phyloP scores from a whole-genome alignment of 2,113 vertebrate genomes.

The Tonatia bakeri region DNA sequence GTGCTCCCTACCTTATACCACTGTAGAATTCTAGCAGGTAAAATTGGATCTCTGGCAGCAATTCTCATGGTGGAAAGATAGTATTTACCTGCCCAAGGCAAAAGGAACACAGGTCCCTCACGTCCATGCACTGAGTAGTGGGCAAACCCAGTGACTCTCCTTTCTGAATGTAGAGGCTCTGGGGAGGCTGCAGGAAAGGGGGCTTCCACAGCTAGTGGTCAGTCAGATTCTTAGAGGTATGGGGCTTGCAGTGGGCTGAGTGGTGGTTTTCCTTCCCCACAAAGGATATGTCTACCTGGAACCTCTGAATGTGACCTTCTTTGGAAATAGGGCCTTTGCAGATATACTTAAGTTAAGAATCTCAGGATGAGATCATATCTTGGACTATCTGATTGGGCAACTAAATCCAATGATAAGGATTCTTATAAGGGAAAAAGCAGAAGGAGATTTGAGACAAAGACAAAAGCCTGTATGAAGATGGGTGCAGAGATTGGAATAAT shows the following conservation, averaged over 20 bases:
- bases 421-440: neutral
- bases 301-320: neutral
- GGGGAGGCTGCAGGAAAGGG: neutral
- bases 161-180: neutral
- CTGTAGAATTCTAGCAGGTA: neutral
- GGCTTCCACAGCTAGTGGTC: neutral
- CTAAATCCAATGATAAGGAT: neutral
- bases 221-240: neutral
- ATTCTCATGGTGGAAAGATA: neutral
- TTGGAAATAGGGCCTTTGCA: neutral
- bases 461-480: neutral
- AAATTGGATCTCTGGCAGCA: neutral
- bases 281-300: neutral
- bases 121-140: too few species aligned
- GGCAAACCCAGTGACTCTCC: neutral
- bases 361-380: neutral
- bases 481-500: neutral
- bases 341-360: neutral
- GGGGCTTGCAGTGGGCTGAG: neutral
- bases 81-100: neutral
- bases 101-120: neutral
- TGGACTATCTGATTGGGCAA: neutral
- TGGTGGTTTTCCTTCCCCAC: neutral
- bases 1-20: fast-evolving
- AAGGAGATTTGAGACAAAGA: neutral